phyloP scores from a whole-genome alignment of 2,888 invertebrate genomes.

The Pyrrhosoma nymphula region DNA sequence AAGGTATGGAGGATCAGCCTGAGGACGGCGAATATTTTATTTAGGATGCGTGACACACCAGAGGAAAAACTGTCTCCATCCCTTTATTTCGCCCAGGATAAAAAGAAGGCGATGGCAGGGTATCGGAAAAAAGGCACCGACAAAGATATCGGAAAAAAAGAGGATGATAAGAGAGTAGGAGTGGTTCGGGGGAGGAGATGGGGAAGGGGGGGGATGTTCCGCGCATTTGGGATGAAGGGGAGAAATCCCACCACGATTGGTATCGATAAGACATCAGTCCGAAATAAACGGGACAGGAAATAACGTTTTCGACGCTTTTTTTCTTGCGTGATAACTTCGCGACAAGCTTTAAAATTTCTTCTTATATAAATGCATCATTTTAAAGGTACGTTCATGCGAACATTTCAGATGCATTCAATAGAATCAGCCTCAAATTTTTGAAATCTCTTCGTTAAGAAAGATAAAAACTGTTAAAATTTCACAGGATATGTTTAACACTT shows the following conservation, averaged over 20 bases:
- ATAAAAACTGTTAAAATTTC: too few species aligned
- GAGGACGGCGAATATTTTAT: constrained; percentile 26
- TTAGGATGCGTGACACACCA: constrained; percentile 44
- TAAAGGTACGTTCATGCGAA: not conserved
- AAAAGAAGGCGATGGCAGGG: not conserved
- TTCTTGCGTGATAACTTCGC: not conserved
- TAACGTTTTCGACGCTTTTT: not conserved
- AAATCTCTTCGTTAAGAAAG: too few species aligned
- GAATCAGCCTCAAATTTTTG: too few species aligned
- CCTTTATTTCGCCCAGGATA: not conserved
- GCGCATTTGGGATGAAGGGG: constrained; percentile 3
- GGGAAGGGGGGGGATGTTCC: not conserved
- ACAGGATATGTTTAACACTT: too few species aligned
- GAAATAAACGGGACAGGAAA: not conserved
- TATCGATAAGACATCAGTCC: not conserved
- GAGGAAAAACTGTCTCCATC: not conserved
- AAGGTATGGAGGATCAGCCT: not conserved
- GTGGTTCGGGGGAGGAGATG: too few species aligned
- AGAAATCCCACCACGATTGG: constrained; percentile 21
- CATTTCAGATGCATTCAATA: too few species aligned
- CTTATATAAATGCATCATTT: not conserved
- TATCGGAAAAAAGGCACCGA: not conserved
- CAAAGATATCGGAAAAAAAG: not conserved
- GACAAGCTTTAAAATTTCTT: not conserved
- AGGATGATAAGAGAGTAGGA: too few species aligned